These are phyloP conservation scores for Ridgeia piscesae DNA, from an alignment of 1,140 invertebrate species.

Conservation along the genomic window DNA sequence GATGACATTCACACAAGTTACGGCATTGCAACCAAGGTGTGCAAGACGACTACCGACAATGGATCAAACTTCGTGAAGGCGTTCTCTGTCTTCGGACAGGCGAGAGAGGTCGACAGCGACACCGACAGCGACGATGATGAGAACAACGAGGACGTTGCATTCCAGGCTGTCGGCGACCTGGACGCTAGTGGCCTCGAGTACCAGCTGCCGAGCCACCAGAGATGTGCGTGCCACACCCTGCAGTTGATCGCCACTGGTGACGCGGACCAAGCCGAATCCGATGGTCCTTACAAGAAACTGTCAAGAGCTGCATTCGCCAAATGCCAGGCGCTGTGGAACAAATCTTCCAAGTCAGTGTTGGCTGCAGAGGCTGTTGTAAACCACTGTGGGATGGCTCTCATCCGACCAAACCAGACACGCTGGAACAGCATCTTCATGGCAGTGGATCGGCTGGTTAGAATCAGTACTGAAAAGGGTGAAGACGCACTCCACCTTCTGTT, in stretches of 20 bases:
- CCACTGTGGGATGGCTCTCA: not conserved
- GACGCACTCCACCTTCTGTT: not conserved
- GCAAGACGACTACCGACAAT: slow-evolving; percentile 12
- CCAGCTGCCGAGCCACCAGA: not conserved
- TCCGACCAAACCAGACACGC: not conserved
- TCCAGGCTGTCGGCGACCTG: not conserved
- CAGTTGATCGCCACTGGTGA: not conserved
- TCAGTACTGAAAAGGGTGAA: slow-evolving; percentile 3
- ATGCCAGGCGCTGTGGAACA: slow-evolving; percentile 14
- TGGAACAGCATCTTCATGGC: not conserved
- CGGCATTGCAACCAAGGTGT: not conserved
- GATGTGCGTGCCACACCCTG: too few species aligned
- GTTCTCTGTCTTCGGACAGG: slow-evolving; percentile 3
- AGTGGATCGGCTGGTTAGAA: not conserved
- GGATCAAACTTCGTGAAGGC: slow-evolving; percentile 21
- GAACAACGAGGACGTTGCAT: not conserved
- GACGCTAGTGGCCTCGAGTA: not conserved
- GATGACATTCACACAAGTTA: slow-evolving; percentile 14
- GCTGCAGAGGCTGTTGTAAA: not conserved
- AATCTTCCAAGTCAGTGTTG: not conserved
- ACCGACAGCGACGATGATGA: not conserved
- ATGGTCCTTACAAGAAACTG: not conserved
- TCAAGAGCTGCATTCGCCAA: slow-evolving; percentile 4
- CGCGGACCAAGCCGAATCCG: not conserved
- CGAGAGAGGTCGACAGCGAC: not conserved